Evolutionary conservation across 2,888 invertebrate genomes (phyloP).

Genomic region (Linnaemya tessellans): DNA sequence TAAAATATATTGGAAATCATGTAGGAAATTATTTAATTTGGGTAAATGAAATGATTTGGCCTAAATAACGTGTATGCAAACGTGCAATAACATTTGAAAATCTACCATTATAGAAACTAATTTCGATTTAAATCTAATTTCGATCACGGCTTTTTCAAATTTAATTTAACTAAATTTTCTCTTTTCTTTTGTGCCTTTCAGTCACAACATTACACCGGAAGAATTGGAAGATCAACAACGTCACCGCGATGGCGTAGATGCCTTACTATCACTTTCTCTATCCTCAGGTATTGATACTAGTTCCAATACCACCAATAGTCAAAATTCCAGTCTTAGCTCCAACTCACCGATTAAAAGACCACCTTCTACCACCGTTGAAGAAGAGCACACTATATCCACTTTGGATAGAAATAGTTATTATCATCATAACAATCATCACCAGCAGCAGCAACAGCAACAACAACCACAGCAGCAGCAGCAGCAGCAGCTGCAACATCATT

Average conservation of each 20-base stretch:
- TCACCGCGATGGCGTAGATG: constrained; percentile 91
- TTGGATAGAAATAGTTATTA: constrained; percentile 72
- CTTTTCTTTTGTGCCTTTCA: constrained; percentile 62
- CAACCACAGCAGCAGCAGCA: constrained; percentile 59
- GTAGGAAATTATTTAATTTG: too few species aligned
- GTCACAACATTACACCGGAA: constrained; percentile 82
- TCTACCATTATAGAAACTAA: too few species aligned
- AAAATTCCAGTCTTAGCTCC: constrained; percentile 71
- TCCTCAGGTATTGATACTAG: constrained; percentile 85
- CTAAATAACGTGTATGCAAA: too few species aligned
- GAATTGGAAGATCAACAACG: constrained; percentile 88
- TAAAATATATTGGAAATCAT: too few species aligned
- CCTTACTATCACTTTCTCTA: constrained; percentile 89
- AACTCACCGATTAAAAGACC: constrained; percentile 82
- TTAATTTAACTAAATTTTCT: too few species aligned
- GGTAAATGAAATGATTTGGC: too few species aligned
- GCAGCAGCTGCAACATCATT: constrained; percentile 60
- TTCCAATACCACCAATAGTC: constrained; percentile 71
- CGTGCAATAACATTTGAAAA: too few species aligned
- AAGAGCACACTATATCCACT: constrained; percentile 77
- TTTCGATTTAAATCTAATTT: too few species aligned
- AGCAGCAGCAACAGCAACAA: constrained; percentile 65
- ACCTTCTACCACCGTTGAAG: constrained; percentile 79
- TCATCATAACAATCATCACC: constrained; percentile 52
- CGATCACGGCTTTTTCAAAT: too few species aligned